Evolutionary conservation across 2,797 vertebrate genomes (phyloP), one percentile per base, ranked within the genome.

Genomic region (Dromococcyx pavoninus): DNA sequence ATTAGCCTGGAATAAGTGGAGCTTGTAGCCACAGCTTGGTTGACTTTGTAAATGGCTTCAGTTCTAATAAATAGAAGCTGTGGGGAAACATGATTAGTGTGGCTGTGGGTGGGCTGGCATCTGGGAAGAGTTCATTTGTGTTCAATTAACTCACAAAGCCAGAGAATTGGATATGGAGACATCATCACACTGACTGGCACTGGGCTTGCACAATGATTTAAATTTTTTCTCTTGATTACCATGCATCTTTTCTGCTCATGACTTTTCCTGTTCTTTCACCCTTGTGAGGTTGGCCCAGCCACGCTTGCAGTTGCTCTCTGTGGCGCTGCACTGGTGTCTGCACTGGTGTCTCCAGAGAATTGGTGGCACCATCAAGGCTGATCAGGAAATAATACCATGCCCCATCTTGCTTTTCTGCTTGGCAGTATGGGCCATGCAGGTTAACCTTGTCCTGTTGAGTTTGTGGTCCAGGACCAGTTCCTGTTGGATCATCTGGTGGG

Each of bases 21-120:
- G 44, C n/a, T 89, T 64, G 30, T 94, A 82, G 50, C 70, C 71
- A 62, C 32, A 48, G 74, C 80, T 93, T 94, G 86, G 92, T 81
- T 96, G 44, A n/a, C 53, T 93, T 50, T 88, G 23, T 93, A 60
- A 79, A 41, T n/a, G 33, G 75, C 83, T 65, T 74, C 23, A 75
- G 15, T 94, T 96, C 84, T 67, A 27, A 89, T 95, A 94, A 96
- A 67, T 48, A 88, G 76, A 82, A 95, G 71, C 74, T 70, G 51
- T 62, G 53, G 37, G 33, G 62, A 93, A 86, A 58, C 0, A 11
- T 43, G 60, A 33, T 53, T 35, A 24, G 23, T 62, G 18, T 87
- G 19, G 23, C 46, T 56, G 17, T 56, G 46, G 5, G 9, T 80
- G 35, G 33, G 23, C 71, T 93, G 37, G 15, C 53, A 46, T 32